Conservation (phyloP, 2,888 invertebrate genomes). For the Lycocerus yunnanus region DNA sequence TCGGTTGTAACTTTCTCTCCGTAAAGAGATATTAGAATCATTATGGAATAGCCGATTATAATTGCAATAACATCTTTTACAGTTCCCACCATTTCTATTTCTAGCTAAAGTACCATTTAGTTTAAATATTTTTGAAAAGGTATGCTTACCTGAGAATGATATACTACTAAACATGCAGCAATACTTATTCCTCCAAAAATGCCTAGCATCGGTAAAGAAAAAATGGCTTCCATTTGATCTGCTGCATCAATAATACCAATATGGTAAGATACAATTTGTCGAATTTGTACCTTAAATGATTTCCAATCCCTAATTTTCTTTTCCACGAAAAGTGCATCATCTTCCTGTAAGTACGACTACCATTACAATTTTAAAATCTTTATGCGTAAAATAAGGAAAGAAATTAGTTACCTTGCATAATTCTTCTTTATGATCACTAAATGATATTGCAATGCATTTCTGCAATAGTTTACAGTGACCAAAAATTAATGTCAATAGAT, state of each 20-base stretch:
- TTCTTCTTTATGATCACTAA: not conserved
- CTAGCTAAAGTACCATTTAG: not conserved
- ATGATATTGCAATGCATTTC: not conserved
- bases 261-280: not conserved
- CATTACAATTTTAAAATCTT: not conserved
- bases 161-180: not conserved
- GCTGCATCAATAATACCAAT: not conserved
- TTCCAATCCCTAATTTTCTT: not conserved
- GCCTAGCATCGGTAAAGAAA: not conserved
- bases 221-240: not conserved
- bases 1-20: not conserved
- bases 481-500: not conserved
- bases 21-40: not conserved
- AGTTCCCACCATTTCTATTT: not conserved
- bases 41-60: accelerated
- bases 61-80: not conserved
- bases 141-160: not conserved
- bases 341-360: not conserved
- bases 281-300: not conserved
- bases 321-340: not conserved
- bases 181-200: not conserved
- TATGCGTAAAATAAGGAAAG: no score
- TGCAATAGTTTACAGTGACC: not conserved
- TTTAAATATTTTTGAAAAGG: not conserved
- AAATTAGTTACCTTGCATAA: not conserved